Conservation (phyloP, 2,113 vertebrate genomes). For the Lichenostomus cassidix region DNA sequence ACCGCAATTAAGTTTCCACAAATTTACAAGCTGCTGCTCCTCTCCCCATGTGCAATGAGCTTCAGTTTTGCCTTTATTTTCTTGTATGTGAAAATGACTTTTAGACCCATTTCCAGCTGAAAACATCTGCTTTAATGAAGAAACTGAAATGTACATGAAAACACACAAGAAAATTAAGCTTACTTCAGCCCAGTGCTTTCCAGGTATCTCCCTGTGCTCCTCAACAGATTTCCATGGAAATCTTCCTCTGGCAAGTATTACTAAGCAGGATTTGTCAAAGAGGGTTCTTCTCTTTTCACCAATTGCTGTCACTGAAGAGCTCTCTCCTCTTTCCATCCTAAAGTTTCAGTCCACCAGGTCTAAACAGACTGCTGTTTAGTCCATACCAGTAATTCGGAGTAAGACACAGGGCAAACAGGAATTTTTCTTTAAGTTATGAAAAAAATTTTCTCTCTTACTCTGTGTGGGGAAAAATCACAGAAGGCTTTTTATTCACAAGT, state of each 20-base stretch:
- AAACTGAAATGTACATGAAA: neutral
- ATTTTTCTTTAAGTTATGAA: neutral
- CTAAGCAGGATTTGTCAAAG: neutral
- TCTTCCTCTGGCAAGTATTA: neutral
- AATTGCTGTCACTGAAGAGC: neutral
- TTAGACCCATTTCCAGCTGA: neutral
- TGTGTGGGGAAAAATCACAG: neutral
- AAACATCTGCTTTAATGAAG: neutral
- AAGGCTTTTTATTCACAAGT: neutral
- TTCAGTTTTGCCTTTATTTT: neutral
- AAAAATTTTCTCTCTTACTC: neutral
- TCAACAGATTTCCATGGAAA: neutral
- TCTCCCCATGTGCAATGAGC: neutral
- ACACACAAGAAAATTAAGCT: neutral
- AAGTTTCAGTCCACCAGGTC: neutral
- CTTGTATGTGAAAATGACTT: neutral
- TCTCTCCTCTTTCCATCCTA: rapidly evolving
- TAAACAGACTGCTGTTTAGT: neutral
- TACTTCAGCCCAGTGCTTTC: neutral
- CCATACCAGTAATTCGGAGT: neutral
- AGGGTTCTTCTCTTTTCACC: neutral
- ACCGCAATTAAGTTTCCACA: neutral
- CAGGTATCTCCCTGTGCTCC: neutral
- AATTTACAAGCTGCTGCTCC: neutral
- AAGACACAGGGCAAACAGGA: neutral